Percentiles rank a stretch among this genome's conserved stretches.
Conservation (phyloP, 2,113 vertebrate species). For the Synchiropus splendidus region DNA sequence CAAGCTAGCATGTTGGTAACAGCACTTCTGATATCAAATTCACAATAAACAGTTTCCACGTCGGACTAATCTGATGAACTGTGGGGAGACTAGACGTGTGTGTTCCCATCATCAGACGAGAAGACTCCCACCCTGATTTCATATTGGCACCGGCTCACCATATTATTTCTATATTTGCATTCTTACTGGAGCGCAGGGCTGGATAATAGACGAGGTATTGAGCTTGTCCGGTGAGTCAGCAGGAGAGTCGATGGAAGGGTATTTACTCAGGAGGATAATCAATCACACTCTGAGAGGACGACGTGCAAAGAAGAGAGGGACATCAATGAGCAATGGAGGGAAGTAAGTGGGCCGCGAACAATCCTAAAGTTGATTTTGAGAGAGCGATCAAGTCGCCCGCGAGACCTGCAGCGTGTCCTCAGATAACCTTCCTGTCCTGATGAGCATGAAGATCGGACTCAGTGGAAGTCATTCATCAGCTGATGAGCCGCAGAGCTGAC, state of each 20-base stretch:
- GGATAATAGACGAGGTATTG: neutral
- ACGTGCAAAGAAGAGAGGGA: neutral
- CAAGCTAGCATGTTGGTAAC: no score
- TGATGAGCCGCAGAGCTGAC: conserved; percentile 5
- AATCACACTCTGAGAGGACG: conserved; percentile 22
- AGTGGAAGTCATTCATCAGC: conserved; percentile 15
- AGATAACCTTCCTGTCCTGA: conserved; percentile 18
- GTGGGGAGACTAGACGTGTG: no score
- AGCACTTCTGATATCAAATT: no score
- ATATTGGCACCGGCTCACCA: no score
- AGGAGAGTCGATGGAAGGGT: conserved; percentile 8
- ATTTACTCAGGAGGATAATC: conserved; percentile 27
- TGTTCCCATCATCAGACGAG: no score
- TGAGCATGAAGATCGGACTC: conserved; percentile 9
- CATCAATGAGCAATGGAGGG: conserved; percentile 1
- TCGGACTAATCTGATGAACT: no score
- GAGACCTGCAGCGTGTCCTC: conserved; percentile 13
- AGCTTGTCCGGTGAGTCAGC: conserved; percentile 19
- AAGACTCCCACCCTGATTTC: no score
- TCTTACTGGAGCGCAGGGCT: no score
- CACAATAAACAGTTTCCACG: no score
- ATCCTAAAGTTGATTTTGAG: no score
- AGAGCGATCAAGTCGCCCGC: conserved; percentile 32
- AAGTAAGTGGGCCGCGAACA: no score
- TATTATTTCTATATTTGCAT: no score